Percentiles rank a stretch among this genome's conserved stretches.
These are phyloP conservation scores for Macrostomum cliftonense DNA, from an alignment of 2,888 invertebrate species.

Conservation along the genomic window DNA sequence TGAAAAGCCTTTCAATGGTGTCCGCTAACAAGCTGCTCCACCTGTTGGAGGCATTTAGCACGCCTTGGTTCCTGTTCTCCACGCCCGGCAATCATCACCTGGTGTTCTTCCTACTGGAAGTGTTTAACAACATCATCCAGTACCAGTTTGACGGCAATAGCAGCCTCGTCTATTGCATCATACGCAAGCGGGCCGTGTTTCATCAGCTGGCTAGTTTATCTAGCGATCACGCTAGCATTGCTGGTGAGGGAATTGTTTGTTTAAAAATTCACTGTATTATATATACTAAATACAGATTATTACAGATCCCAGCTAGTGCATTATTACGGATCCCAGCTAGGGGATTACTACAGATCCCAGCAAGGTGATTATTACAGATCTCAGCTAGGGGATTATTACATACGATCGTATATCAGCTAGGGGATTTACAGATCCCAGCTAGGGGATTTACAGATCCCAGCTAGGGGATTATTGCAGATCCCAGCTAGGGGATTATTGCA, in stretches of 20 bases:
- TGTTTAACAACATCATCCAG: constrained; percentile 98
- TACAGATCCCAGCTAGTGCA: no score
- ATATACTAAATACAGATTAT: no score
- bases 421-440: constrained; percentile 11
- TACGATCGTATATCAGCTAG: no score
- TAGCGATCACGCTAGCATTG: constrained; percentile 70
- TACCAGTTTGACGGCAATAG: constrained; percentile 98
- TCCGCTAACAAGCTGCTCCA: constrained; percentile 89
- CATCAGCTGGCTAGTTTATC: constrained; percentile 90
- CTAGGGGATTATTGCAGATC: no score
- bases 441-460: no score
- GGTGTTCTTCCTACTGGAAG: constrained; percentile 90
- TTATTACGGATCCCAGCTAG: no score
- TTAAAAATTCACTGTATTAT: no score
- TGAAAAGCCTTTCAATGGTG: constrained; percentile 96
- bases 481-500: constrained; percentile 12
- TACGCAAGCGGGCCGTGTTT: constrained; percentile 90
- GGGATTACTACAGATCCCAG: no score
- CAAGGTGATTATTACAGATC: no score
- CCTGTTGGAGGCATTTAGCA: constrained; percentile 87
- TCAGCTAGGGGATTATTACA: no score
- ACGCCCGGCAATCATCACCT: constrained; percentile 88
- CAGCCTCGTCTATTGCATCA: constrained; percentile 92
- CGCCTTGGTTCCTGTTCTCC: constrained; percentile 95
- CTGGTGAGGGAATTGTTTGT: no score